Percentiles rank a stretch among this genome's conserved stretches.
phyloP scores from a whole-genome alignment of 2,113 vertebrate genomes.

The Chloebia gouldiae region DNA sequence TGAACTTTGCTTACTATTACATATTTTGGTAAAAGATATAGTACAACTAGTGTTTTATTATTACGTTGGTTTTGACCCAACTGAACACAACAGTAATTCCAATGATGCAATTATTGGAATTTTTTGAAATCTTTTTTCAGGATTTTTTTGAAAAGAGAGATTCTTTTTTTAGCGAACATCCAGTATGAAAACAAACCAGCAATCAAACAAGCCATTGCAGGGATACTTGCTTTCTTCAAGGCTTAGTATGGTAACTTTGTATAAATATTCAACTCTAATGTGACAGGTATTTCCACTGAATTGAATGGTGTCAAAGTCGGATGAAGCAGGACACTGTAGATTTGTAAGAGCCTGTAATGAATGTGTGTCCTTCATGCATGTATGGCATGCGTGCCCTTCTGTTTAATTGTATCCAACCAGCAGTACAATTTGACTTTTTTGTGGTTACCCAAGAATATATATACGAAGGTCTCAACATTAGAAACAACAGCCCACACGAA shows the following conservation, averaged over 20 bases:
- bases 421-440: neutral
- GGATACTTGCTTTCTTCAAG: neutral
- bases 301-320: neutral
- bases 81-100: neutral
- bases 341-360: accelerated
- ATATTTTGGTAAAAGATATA: neutral
- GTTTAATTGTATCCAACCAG: neutral
- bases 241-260: neutral
- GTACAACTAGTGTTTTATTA: neutral
- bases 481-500: neutral
- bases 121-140: neutral
- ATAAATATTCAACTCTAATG: neutral
- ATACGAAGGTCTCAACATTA: neutral
- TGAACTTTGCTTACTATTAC: neutral
- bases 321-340: neutral
- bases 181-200: neutral
- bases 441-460: neutral
- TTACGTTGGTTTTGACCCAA: neutral
- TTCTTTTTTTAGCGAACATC: neutral
- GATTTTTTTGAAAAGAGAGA: neutral
- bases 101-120: neutral
- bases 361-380: neutral
- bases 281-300: neutral
- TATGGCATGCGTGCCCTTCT: neutral
- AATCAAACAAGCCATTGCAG: neutral